Base-by-base conservation (phyloP, 1,140 invertebrate genomes). In the Leguminivora glycinivorella region DNA sequence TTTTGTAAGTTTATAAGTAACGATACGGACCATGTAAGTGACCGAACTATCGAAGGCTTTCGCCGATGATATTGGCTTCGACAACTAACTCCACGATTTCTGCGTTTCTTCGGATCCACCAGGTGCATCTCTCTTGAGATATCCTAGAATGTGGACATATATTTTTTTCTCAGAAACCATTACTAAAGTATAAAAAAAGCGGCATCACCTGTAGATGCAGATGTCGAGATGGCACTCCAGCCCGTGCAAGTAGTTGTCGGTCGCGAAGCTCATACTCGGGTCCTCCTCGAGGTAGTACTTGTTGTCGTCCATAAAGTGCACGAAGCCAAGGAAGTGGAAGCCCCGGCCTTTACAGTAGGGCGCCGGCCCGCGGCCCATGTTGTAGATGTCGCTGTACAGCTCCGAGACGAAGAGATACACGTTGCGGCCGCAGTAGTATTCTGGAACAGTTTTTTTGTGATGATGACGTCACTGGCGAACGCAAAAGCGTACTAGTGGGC, bases 361-460 rank as follows among this genome's bases (percentile, higher is more conserved):
- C 4, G 84, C 69, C 1, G 78, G 70, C 0, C 88, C 87, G 19
- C 78, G 72, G 0, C 88, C 88, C 82, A 90, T 88, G 58, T 85
- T 82, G 72, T 90, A 90, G 12, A 90, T 89, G 58, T 90, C 88
- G 34, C 84, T 88, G 72, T 88, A 89, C 24, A 90, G 22, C 71
- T 90, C 86, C 6, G 88, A 90, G 5, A 89, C n/a, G 60, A 90
- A 90, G 0, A 90, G 58, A 71, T 90, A 90, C 3, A 90, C 82
- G 60, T 90, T 90, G 58, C 78, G 88, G 10, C 88, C 88, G 67
- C 88, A 90, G 67, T 89, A 90, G 74, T 72, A 90, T 67, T 90
- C 88, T 90, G 78, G 19, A 77, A 81, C 4, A 31, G 3, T 31
- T 31, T 31, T 31, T 31, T 31, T 31, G 7, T 31, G 29, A 31